These are phyloP conservation scores for Ridgeia piscesae DNA, from an alignment of 1,140 invertebrate genomes.

Conservation along the genomic window DNA sequence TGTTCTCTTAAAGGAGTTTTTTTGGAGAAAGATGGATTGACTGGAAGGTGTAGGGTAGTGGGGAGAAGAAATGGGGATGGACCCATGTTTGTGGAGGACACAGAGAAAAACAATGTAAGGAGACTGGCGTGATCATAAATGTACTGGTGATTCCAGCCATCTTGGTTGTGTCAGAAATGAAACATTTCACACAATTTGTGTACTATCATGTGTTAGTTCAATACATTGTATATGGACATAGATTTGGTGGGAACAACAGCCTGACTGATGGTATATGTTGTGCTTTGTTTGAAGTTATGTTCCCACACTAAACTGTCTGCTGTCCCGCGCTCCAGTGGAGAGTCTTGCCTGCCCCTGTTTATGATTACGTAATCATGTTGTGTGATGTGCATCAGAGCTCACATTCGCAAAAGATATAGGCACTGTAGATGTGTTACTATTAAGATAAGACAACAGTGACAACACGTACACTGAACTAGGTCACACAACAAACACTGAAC, in stretches of 20 bases:
- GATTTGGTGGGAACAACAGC: neutral
- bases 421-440: no score
- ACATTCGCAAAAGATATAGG: no score
- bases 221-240: neutral
- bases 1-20: neutral
- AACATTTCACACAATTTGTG: neutral
- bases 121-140: neutral
- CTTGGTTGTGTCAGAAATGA: neutral
- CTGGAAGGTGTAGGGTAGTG: neutral
- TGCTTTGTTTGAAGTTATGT: no score
- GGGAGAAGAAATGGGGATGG: neutral
- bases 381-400: no score
- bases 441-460: no score
- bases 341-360: no score
- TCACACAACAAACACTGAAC: no score
- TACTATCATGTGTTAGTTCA: neutral
- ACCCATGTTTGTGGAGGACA: neutral
- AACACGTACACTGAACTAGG: no score
- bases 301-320: no score
- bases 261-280: neutral
- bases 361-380: no score
- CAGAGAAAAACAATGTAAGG: neutral
- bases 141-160: neutral
- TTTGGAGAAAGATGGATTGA: neutral
- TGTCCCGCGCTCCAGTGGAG: no score